phyloP scores from a whole-genome alignment of 2,888 invertebrate species.

The Acheta domesticus region DNA sequence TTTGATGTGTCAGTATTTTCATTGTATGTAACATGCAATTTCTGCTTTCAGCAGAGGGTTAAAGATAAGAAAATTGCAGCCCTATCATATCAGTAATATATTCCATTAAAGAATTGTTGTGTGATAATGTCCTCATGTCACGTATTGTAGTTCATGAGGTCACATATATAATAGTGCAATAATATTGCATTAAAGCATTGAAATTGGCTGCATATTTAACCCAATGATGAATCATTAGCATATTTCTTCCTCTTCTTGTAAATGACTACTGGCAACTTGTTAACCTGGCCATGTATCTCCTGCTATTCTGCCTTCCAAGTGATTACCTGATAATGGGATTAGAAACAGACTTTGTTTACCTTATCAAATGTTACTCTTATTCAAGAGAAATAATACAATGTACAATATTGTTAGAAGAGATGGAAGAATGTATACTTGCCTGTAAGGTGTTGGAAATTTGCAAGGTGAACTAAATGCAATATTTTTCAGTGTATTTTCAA shows the following conservation, averaged over 20 bases:
- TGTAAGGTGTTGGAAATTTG: conserved; percentile 1
- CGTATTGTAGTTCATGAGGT: not conserved
- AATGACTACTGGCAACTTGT: conserved; percentile 8
- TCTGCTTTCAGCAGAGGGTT: not conserved
- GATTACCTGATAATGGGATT: conserved; percentile 2
- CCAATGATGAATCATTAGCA: not conserved
- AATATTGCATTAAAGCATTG: not conserved
- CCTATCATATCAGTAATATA: conserved; percentile 3
- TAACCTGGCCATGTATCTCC: conserved; percentile 18
- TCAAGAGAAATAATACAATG: conserved; percentile 4
- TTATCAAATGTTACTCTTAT: not conserved
- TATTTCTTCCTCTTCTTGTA: conserved; percentile 18
- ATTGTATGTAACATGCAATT: not conserved
- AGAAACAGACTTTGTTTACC: not conserved
- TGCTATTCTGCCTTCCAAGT: conserved; percentile 18
- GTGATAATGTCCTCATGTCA: conserved; percentile 4
- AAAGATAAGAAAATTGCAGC: not conserved
- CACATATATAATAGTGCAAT: not conserved
- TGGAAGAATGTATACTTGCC: not conserved
- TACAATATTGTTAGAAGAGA: conserved; percentile 18
- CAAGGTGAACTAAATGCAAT: conserved; percentile 18
- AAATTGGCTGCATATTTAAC: conserved; percentile 18
- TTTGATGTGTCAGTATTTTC: conserved; percentile 10
- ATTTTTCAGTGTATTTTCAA: conserved; percentile 4
- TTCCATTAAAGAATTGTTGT: not conserved